phyloP scores from a whole-genome alignment of 2,797 vertebrate species.

The Champsocephalus esox region DNA sequence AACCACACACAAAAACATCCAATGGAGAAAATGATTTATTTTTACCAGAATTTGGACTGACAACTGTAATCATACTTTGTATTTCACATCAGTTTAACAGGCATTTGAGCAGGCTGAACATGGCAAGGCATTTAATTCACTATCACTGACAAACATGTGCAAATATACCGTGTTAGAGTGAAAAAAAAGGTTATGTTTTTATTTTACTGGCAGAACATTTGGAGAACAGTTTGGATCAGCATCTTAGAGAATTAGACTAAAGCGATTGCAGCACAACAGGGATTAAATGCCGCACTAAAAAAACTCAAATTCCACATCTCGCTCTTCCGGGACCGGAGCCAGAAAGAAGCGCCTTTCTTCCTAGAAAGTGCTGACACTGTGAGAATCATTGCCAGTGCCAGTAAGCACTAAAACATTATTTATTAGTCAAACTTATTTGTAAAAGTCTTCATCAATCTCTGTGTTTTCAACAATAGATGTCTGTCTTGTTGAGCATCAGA shows the following conservation, averaged over 20 bases:
- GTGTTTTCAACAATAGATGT: background rate
- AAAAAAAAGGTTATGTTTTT: conserved; percentile 31
- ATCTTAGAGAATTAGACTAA: conserved; percentile 43
- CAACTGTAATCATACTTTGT: background rate
- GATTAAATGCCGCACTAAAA: conserved; percentile 47
- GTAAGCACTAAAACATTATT: conserved; percentile 20
- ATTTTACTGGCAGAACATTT: conserved; percentile 17
- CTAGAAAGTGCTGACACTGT: conserved; percentile 46
- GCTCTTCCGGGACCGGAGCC: conserved; percentile 45
- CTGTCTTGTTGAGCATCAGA: background rate
- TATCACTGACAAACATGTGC: conserved; percentile 26
- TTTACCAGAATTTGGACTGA: background rate
- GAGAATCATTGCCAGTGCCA: conserved; percentile 41
- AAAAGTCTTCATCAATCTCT: conserved; percentile 3
- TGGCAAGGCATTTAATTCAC: conserved; percentile 26
- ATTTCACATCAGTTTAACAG: conserved; percentile 1
- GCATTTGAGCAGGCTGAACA: conserved; percentile 25
- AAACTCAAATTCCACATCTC: conserved; percentile 32
- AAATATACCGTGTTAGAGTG: conserved; percentile 48
- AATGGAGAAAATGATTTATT: background rate
- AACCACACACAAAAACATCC: background rate
- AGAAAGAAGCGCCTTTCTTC: conserved; percentile 26
- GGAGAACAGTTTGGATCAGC: conserved; percentile 26
- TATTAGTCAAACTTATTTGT: conserved; percentile 23
- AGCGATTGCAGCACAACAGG: conserved; percentile 47